These are phyloP conservation scores for Mechanitis messenoides DNA, from an alignment of 2,888 invertebrate genomes.

Conservation along the genomic window DNA sequence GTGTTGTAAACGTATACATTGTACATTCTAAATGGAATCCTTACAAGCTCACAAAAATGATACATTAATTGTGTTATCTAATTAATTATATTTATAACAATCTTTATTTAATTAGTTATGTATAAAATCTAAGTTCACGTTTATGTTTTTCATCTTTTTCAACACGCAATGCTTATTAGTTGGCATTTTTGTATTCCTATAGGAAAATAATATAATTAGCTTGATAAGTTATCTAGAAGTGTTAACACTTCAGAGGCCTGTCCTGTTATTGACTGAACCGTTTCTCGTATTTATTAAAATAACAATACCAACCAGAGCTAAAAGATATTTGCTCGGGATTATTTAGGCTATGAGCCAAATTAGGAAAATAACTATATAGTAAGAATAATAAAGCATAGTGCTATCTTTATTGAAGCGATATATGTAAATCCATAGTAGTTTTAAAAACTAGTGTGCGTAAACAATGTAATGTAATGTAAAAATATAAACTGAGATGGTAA, in stretches of 20 bases:
- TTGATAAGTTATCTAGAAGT: conserved; percentile 13
- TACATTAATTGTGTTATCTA: neutral
- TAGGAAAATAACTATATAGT: neutral
- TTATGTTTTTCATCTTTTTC: too few relatives aligned
- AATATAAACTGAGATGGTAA: conserved; percentile 18
- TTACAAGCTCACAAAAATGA: conserved; percentile 8
- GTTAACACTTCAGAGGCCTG: conserved; percentile 7
- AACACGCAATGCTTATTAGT: neutral
- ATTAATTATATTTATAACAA: conserved; percentile 4
- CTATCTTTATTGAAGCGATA: too few relatives aligned
- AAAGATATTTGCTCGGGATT: conserved; percentile 1
- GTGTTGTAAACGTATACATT: conserved; percentile 18
- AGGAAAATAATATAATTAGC: neutral
- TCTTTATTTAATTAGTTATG: conserved; percentile 3
- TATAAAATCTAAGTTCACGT: neutral
- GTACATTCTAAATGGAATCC: conserved; percentile 14
- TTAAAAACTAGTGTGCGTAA: conserved; percentile 1
- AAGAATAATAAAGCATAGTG: neutral
- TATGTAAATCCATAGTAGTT: too few relatives aligned
- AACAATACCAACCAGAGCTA: neutral
- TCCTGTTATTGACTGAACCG: conserved; percentile 10
- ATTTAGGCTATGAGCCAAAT: conserved; percentile 3
- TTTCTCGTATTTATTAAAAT: neutral
- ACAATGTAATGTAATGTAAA: neutral
- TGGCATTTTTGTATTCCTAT: neutral